phyloP scores from a whole-genome alignment of 2,797 vertebrate genomes.

The Sciurus carolinensis region DNA sequence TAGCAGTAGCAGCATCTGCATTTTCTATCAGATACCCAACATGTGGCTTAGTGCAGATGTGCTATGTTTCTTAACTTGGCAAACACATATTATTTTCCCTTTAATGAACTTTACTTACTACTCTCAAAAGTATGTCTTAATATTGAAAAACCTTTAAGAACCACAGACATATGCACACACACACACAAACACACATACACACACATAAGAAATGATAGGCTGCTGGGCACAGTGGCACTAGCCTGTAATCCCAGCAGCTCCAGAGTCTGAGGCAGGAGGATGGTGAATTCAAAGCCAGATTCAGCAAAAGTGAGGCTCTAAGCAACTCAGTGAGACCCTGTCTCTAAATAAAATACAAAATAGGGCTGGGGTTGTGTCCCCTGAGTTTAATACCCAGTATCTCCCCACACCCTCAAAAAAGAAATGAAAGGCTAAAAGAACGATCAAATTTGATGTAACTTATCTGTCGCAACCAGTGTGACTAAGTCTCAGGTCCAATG shows the following conservation, averaged over 20 bases:
- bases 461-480: background rate
- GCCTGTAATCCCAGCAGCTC: too few relatives aligned
- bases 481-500: too few relatives aligned
- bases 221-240: too few relatives aligned
- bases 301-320: too few relatives aligned
- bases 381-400: too few relatives aligned
- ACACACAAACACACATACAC: background rate
- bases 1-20: background rate
- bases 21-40: background rate
- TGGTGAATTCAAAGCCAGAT: too few relatives aligned
- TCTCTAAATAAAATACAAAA: too few relatives aligned
- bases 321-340: too few relatives aligned
- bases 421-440: conserved; percentile 34
- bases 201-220: background rate
- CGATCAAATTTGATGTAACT: background rate
- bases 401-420: background rate
- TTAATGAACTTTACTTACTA: background rate
- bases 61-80: background rate
- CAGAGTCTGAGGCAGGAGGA: too few relatives aligned
- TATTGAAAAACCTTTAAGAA: background rate
- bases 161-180: fast-evolving
- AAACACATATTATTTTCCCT: background rate
- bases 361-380: too few relatives aligned
- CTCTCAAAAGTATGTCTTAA: background rate
- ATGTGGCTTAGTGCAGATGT: background rate